Base-by-base conservation (phyloP, 2,888 invertebrate genomes). In the Lathronympha strigana region DNA sequence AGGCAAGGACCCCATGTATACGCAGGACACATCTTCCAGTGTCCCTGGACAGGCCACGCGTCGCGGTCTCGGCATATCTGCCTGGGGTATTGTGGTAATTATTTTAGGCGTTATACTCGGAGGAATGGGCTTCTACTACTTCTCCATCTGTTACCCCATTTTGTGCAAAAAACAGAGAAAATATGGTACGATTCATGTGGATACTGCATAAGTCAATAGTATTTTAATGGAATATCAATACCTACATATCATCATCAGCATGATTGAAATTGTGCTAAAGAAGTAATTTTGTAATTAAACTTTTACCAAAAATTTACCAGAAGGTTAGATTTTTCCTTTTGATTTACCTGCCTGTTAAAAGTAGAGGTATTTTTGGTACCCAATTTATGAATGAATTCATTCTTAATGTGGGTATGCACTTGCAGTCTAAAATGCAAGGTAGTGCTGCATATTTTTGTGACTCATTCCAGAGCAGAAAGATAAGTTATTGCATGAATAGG, bases 111-210 rank as follows among this genome's bases (percentile, higher is more conserved):
- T 93, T n/a, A 92, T 94, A 43, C 73, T 93, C 19, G 81, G 90
- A 4, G 89, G 90, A 68, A 86, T 93, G 79, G 92, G 92, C 0
- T 87, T 93, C 43, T 95, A 95, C 75, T 95, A 95, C 73, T 92
- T 93, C 68, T 92, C 94, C 31, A 92, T 95, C 72, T 95, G 95
- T 73, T 95, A 95, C 79, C 95, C 95, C 28, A 89, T 94, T 53
- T 77, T 95, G 51, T 95, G 94, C 71, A 90, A 92, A 69, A 92
- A 92, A 69, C 86, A 92, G 64, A 85, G 90, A 58, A 93, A 93
- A 69, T 94, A 93, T 81, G 92, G 93, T 70, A 91, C 93, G 76
- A 93, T 93, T 78, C 91, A 92, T 64, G 73, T 93, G 67, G 87
- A 93, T 1, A 82, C 83, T 69, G 87, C 92, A 71, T 86, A 78